phyloP scores from a whole-genome alignment of 2,113 vertebrate genomes.

The Hyperopisus bebe region DNA sequence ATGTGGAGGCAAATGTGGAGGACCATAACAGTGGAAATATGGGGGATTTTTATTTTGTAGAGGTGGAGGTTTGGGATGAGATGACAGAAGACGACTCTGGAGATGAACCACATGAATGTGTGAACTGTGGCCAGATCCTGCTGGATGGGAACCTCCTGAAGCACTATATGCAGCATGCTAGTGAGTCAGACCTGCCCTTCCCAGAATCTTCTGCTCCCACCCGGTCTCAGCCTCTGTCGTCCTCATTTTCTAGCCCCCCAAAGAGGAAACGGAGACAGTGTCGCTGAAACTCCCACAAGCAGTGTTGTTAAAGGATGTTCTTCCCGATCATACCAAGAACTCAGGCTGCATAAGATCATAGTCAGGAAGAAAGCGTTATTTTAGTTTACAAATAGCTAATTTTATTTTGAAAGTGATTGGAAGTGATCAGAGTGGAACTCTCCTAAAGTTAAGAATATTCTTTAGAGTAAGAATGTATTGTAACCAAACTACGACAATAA shows the following conservation, averaged over 20 bases:
- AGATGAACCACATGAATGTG: slow-evolving; percentile 36
- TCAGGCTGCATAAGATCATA: neutral
- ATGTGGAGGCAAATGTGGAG: neutral
- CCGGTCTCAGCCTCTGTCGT: neutral
- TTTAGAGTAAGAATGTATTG: neutral
- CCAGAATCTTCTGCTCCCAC: slow-evolving; percentile 26
- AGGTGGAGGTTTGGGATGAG: slow-evolving; percentile 22
- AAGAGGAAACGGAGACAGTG: neutral
- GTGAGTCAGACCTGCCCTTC: neutral
- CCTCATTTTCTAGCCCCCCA: neutral
- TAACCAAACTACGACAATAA: neutral
- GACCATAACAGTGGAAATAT: neutral
- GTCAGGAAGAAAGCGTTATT: neutral
- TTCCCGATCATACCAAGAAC: neutral
- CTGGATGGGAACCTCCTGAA: slow-evolving; percentile 29
- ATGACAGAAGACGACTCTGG: slow-evolving; percentile 10
- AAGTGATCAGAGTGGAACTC: neutral
- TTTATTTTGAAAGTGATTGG: neutral
- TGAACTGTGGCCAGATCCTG: slow-evolving; percentile 35
- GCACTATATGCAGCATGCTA: slow-evolving; percentile 24
- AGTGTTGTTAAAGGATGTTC: neutral
- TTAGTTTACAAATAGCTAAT: neutral
- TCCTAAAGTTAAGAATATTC: neutral
- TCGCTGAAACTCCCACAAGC: neutral
- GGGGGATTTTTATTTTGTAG: neutral